These are phyloP conservation scores for Drosophila pruinosa DNA, from an alignment of 1,140 invertebrate genomes.

Conservation along the genomic window DNA sequence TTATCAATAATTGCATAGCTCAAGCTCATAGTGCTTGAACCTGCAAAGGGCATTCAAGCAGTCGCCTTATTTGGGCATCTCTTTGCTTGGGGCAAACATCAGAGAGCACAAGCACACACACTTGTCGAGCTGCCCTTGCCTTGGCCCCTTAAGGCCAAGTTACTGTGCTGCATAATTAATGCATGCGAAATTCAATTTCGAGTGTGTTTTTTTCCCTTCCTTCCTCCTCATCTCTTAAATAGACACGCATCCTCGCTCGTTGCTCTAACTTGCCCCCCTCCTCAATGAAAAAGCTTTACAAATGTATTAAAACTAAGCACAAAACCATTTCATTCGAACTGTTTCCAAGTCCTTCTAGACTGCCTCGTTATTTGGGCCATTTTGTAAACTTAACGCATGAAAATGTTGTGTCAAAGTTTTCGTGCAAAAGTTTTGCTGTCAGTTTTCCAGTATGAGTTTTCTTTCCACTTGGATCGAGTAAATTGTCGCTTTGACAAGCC, in stretches of 20 bases:
- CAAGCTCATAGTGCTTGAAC: neutral
- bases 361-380: neutral
- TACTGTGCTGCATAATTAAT: constrained; percentile 43
- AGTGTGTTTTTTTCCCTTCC: constrained; percentile 10
- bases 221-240: neutral
- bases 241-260: neutral
- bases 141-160: constrained; percentile 1
- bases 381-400: constrained; percentile 31
- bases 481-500: constrained; percentile 73
- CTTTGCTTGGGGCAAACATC: constrained; percentile 16
- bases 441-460: constrained; percentile 36
- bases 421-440: constrained; percentile 32
- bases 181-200: constrained; percentile 45
- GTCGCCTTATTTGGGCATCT: neutral
- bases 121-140: neutral
- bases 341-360: neutral
- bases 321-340: constrained; percentile 47
- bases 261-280: neutral
- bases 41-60: neutral
- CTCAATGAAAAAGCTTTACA: constrained; percentile 29
- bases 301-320: constrained; percentile 51
- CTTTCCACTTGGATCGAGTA: constrained; percentile 64
- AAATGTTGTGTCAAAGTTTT: constrained; percentile 22
- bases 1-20: neutral
- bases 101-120: neutral